These are phyloP conservation scores for Myotis yumanensis DNA, from an alignment of 2,113 vertebrate species.

Conservation along the genomic window DNA sequence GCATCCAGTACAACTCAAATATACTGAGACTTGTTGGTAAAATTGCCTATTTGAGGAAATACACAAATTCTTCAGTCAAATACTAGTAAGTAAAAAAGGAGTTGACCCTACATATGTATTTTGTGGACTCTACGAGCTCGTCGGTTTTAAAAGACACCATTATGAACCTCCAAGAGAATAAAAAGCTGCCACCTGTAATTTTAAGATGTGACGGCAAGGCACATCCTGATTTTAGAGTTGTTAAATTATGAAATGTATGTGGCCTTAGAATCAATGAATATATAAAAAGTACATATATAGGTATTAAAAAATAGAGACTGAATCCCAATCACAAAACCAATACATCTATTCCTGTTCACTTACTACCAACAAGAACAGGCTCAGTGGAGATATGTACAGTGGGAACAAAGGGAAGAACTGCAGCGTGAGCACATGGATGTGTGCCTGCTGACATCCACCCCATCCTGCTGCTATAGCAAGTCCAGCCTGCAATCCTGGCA, in stretches of 20 bases:
- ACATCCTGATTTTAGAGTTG: not conserved
- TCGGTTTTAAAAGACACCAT: not conserved
- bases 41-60: not conserved
- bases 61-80: slow-evolving; percentile 14
- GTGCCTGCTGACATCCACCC: not conserved
- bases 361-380: not conserved
- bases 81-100: not conserved
- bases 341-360: not conserved
- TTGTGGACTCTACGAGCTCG: not conserved
- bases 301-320: not conserved
- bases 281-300: not conserved
- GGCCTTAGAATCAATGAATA: not conserved
- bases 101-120: not conserved
- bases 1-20: not conserved
- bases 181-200: not conserved
- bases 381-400: not conserved
- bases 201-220: not conserved
- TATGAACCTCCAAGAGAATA: not conserved
- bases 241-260: not conserved
- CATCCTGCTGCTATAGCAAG: not conserved
- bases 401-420: not conserved
- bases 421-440: not conserved
- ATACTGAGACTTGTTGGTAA: not conserved
- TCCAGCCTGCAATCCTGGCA: not conserved
- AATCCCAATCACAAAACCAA: not conserved